These are phyloP conservation scores for Meta bourneti DNA, from an alignment of 2,888 invertebrate genomes.

Conservation along the genomic window DNA sequence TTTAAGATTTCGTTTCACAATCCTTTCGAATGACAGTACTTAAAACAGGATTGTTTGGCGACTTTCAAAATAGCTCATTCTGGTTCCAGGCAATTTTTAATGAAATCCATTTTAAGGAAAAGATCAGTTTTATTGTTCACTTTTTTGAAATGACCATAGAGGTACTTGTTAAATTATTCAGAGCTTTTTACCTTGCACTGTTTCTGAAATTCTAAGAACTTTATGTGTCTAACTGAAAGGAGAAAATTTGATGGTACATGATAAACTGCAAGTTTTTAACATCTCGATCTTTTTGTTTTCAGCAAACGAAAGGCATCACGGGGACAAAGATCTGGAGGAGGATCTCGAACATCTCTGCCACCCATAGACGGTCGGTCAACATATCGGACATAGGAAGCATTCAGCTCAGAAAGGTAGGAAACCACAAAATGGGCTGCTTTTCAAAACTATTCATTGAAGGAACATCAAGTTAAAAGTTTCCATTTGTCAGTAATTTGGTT, in stretches of 20 bases:
- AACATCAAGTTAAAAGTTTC: neutral
- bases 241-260: neutral
- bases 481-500: no score
- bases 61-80: no score
- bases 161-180: no score
- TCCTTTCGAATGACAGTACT: no score
- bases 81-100: no score
- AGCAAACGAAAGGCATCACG: conserved; percentile 92
- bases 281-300: neutral
- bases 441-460: neutral
- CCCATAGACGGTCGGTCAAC: conserved; percentile 84
- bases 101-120: no score
- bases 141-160: no score
- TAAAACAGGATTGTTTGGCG: no score
- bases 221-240: neutral
- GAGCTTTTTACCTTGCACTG: no score
- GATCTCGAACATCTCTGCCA: conserved; percentile 87
- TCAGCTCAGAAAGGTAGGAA: conserved; percentile 87
- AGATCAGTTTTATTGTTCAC: no score
- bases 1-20: no score
- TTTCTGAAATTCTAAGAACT: no score
- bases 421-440: neutral
- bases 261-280: neutral
- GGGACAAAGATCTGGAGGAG: conserved; percentile 93
- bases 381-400: conserved; percentile 94